phyloP scores from a whole-genome alignment of 2,888 invertebrate species.

The Drosophila atripex region DNA sequence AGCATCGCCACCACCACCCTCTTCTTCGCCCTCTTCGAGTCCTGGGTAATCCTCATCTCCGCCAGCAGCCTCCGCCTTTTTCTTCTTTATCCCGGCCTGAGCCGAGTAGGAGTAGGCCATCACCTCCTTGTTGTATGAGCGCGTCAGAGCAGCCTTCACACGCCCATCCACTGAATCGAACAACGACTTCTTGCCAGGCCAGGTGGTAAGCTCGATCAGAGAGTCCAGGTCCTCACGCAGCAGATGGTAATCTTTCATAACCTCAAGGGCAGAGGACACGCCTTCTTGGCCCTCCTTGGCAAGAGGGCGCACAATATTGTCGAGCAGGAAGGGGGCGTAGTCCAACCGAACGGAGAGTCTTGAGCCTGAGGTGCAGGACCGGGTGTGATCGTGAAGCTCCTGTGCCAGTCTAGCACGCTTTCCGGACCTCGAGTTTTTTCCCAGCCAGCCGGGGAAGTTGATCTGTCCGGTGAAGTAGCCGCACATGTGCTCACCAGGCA shows the following conservation, averaged over 20 bases:
- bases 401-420: constrained; percentile 93
- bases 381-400: constrained; percentile 94
- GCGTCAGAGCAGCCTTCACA: constrained; percentile 96
- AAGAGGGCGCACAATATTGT: constrained; percentile 91
- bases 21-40: constrained; percentile 83
- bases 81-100: constrained; percentile 87
- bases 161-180: constrained; percentile 91
- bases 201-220: constrained; percentile 92
- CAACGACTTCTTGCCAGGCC: constrained; percentile 92
- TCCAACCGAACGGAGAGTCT: constrained; percentile 93
- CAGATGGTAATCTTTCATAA: constrained; percentile 93
- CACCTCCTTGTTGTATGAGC: constrained; percentile 94
- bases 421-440: constrained; percentile 93
- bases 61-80: constrained; percentile 85
- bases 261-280: constrained; percentile 88
- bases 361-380: constrained; percentile 91
- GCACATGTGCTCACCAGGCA: constrained; percentile 93
- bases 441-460: constrained; percentile 97
- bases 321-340: constrained; percentile 91
- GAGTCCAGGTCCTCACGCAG: constrained; percentile 96
- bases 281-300: constrained; percentile 89
- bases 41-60: constrained; percentile 82
- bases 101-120: constrained; percentile 91
- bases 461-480: constrained; percentile 92
- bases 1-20: constrained; percentile 69